A percentile compares a stretch with the other conserved stretches of the same genome.
phyloP scores from a whole-genome alignment of 2,113 vertebrate species.

The Takifugu flavidus region DNA sequence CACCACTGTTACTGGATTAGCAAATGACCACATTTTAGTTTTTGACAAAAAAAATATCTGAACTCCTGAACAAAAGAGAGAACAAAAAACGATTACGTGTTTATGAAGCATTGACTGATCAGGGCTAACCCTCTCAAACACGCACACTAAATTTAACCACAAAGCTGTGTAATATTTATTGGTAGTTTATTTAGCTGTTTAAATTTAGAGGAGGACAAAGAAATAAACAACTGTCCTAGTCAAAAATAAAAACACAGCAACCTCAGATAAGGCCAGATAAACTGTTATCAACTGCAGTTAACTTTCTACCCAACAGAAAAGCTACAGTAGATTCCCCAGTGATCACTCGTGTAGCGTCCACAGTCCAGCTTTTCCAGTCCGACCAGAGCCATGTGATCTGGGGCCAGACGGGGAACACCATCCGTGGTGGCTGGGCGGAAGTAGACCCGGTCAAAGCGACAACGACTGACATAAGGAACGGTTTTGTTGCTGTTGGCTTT shows the following conservation, averaged over 20 bases:
- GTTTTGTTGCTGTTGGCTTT: constrained; percentile 83
- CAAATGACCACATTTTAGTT: no score
- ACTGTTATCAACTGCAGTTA: no score
- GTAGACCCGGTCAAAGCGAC: constrained; percentile 89
- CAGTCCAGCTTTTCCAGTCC: constrained; percentile 93
- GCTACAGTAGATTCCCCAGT: constrained; percentile 92
- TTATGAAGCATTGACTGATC: no score
- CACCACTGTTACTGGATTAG: no score
- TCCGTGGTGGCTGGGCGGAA: constrained; percentile 69
- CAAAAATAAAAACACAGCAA: not conserved
- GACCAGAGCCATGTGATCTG: constrained; percentile 84
- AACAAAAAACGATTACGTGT: no score
- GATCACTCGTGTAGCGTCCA: constrained; percentile 88
- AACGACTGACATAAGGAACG: constrained; percentile 66
- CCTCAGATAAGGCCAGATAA: not conserved
- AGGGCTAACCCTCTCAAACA: no score
- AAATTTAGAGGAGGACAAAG: no score
- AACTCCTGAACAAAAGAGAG: no score
- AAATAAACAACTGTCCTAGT: not conserved
- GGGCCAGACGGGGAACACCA: constrained; percentile 61
- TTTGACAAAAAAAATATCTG: no score
- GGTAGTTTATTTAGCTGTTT: no score
- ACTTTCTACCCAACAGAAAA: constrained; percentile 59
- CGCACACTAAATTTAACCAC: not conserved
- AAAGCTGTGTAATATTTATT: not conserved